phyloP scores from a whole-genome alignment of 2,888 invertebrate genomes.

The Himalopsyche tibetana region DNA sequence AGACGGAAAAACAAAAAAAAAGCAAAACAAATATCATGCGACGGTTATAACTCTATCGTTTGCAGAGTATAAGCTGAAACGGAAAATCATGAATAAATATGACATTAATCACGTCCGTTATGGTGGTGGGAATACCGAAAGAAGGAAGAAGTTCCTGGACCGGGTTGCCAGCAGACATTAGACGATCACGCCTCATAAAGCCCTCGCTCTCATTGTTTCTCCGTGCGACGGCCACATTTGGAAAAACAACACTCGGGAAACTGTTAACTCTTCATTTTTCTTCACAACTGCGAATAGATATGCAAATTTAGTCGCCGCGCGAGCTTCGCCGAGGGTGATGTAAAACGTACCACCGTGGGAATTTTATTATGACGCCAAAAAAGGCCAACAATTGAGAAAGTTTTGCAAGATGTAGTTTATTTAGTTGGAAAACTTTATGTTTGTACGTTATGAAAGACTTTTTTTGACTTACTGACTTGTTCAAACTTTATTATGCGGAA shows the following conservation, averaged over 20 bases:
- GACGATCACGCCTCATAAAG: constrained; percentile 63
- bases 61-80: constrained; percentile 49
- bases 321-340: constrained; percentile 23
- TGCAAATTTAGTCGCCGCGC: constrained; percentile 54
- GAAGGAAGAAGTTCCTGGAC: constrained; percentile 43
- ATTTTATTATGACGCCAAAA: constrained; percentile 32
- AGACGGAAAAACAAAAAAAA: constrained; percentile 18
- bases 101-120: constrained; percentile 65
- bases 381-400: constrained; percentile 8
- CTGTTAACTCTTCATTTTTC: constrained; percentile 62
- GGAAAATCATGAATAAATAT: constrained; percentile 66
- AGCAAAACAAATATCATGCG: constrained; percentile 45
- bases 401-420: constrained; percentile 8
- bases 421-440: constrained; percentile 3
- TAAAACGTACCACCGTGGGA: constrained; percentile 47
- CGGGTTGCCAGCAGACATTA: constrained; percentile 56
- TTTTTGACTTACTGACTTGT: constrained; percentile 20
- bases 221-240: constrained; percentile 18
- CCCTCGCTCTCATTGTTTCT: constrained; percentile 59
- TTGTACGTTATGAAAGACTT: constrained; percentile 9
- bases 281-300: constrained; percentile 54
- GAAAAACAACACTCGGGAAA: constrained; percentile 56
- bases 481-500: constrained; percentile 10
- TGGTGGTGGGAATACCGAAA: constrained; percentile 50
- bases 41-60: constrained; percentile 37